These are phyloP conservation scores for Maccullochella peelii DNA, from an alignment of 2,113 vertebrate genomes.

Conservation along the genomic window DNA sequence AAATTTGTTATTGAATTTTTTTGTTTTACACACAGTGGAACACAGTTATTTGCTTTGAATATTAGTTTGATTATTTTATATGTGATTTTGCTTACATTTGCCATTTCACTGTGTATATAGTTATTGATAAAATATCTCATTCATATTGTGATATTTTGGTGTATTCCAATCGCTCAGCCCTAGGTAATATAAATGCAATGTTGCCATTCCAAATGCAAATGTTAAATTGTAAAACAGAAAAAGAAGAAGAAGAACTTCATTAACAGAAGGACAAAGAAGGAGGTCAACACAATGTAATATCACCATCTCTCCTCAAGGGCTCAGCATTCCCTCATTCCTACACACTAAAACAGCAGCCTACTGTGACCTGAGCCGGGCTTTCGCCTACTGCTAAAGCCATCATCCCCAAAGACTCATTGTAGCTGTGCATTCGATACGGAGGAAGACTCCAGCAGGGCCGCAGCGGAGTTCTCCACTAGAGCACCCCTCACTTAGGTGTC, in stretches of 20 bases:
- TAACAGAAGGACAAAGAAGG: neutral
- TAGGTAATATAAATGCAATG: neutral
- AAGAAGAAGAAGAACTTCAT: neutral
- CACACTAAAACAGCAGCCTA: constrained; percentile 37
- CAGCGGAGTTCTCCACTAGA: constrained; percentile 23
- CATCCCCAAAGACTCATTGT: constrained; percentile 25
- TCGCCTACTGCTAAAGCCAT: constrained; percentile 14
- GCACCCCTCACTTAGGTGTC: constrained; percentile 38
- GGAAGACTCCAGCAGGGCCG: constrained; percentile 18
- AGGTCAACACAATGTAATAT: constrained; percentile 56
- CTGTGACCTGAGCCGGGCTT: constrained; percentile 30
- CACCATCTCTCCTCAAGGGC: constrained; percentile 62
- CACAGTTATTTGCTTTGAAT: neutral
- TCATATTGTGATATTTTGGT: neutral
- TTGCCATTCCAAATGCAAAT: neutral
- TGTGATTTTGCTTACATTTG: neutral
- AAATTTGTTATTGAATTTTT: neutral
- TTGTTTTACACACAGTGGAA: neutral
- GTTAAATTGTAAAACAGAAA: neutral
- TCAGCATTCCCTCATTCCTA: constrained; percentile 53
- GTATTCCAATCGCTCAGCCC: neutral
- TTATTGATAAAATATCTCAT: neutral
- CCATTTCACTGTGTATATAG: neutral
- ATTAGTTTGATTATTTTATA: neutral
- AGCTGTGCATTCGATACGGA: constrained; percentile 34